Evolutionary conservation across 2,113 vertebrate genomes (phyloP).

Genomic region (Indri indri): DNA sequence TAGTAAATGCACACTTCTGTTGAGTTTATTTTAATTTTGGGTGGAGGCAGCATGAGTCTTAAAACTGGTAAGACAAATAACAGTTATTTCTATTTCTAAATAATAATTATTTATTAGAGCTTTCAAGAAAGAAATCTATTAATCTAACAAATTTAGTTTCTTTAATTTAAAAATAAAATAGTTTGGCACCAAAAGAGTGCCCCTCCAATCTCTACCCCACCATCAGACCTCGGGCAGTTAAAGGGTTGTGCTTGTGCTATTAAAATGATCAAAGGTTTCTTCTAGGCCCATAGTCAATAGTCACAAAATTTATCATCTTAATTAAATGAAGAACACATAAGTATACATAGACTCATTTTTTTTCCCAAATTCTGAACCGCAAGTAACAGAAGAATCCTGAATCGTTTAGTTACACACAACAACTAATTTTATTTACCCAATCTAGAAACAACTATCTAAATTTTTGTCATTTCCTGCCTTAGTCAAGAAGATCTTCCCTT

Average conservation of each 20-base stretch:
- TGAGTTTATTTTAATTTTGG: neutral
- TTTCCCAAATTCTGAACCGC: neutral
- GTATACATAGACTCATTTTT: neutral
- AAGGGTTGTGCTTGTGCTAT: neutral
- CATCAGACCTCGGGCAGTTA: neutral
- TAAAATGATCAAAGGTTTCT: neutral
- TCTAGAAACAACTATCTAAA: neutral
- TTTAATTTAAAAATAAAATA: slow-evolving; percentile 13
- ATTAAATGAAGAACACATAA: neutral
- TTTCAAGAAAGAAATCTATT: neutral
- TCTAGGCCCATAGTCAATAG: neutral
- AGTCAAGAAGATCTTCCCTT: neutral
- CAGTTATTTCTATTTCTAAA: neutral
- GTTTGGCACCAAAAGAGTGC: neutral
- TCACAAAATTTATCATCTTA: neutral
- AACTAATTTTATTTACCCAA: neutral
- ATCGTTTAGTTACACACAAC: neutral
- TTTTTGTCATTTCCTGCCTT: neutral
- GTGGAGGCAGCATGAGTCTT: neutral
- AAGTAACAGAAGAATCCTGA: neutral
- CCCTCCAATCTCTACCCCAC: neutral
- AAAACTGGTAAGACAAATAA: neutral
- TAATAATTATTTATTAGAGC: neutral
- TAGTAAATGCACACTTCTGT: neutral
- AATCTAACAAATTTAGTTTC: neutral